Percentiles rank a stretch among this genome's conserved stretches.
Evolutionary conservation across 2,797 vertebrate species (phyloP).

Genomic region (Psittacula echo): DNA sequence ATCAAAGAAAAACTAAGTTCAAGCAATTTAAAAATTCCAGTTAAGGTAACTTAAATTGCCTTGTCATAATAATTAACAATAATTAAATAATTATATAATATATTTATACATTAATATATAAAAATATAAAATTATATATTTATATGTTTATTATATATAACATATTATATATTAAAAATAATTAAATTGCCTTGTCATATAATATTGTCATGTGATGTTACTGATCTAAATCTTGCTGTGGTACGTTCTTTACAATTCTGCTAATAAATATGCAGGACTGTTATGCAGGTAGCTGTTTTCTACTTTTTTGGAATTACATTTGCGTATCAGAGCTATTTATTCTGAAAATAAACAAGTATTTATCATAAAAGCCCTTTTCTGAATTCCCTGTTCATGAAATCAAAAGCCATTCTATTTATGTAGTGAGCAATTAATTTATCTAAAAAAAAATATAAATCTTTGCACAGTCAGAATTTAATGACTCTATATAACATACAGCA

Average conservation of each 20-base stretch:
- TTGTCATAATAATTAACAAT: no score
- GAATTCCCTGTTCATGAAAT: constrained; percentile 2
- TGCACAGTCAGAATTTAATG: background rate
- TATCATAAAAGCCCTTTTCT: background rate
- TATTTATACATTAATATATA: no score
- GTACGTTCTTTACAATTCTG: background rate
- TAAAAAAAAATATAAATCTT: background rate
- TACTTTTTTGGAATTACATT: background rate
- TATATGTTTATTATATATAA: no score
- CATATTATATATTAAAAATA: no score
- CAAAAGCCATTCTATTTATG: background rate
- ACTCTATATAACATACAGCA: background rate
- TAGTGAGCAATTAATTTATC: background rate
- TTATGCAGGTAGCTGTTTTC: background rate
- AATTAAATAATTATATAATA: no score
- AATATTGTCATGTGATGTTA: background rate
- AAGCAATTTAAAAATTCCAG: background rate
- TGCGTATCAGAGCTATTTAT: background rate
- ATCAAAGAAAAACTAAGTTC: background rate
- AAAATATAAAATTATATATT: no score
- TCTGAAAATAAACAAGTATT: background rate
- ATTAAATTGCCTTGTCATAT: background rate
- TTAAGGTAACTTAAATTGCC: background rate
- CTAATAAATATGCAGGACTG: background rate
- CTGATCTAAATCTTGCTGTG: background rate